These are phyloP conservation scores for Agrypnia vestita DNA, from an alignment of 1,140 invertebrate genomes.

Conservation along the genomic window DNA sequence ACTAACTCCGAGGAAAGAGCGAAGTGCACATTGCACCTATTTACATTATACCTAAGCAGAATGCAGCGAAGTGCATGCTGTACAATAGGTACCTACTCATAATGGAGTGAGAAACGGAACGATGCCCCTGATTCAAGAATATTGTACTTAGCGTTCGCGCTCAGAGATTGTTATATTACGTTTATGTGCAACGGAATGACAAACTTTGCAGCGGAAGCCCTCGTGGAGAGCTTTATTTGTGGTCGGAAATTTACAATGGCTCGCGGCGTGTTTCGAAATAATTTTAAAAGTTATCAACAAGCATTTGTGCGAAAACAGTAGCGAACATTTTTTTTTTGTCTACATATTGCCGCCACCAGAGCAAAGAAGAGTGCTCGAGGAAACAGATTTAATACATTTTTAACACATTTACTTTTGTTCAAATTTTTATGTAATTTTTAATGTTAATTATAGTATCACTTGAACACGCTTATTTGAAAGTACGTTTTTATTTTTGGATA, in stretches of 20 bases:
- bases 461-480: no score
- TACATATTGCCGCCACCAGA: no score
- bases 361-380: not conserved
- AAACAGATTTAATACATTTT: not conserved
- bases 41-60: not conserved
- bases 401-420: not conserved
- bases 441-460: no score
- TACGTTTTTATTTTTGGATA: no score
- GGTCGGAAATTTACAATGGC: not conserved
- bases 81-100: not conserved
- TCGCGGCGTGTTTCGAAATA: constrained; percentile 9
- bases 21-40: not conserved
- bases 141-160: not conserved
- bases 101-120: constrained; percentile 2
- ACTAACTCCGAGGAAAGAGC: not conserved
- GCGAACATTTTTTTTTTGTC: no score
- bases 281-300: not conserved
- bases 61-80: not conserved
- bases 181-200: constrained; percentile 7
- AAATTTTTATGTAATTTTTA: not conserved
- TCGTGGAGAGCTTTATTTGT: not conserved
- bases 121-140: not conserved
- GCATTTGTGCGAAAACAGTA: not conserved
- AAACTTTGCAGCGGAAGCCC: constrained; percentile 11
- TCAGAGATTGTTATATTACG: not conserved